Conservation (phyloP, 1,140 invertebrate genomes). For the Bombus haemorrhoidalis region DNA sequence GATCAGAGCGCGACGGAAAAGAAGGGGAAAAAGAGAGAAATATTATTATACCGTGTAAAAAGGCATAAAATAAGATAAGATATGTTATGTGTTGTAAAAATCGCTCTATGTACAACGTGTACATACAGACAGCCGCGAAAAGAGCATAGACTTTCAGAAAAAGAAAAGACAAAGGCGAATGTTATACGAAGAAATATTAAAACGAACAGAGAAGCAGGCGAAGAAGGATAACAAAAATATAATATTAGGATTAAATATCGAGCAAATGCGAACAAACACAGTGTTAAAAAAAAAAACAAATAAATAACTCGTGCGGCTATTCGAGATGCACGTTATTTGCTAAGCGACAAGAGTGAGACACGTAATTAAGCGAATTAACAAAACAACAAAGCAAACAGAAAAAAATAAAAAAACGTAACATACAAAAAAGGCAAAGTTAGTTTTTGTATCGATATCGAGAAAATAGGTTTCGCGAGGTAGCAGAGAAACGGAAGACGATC, state of each 20-base stretch:
- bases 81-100: constrained; percentile 33
- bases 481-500: constrained; percentile 38
- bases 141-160: neutral
- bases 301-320: constrained; percentile 42
- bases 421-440: constrained; percentile 59
- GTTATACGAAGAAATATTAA: neutral
- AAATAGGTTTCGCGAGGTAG: constrained; percentile 48
- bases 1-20: constrained; percentile 5
- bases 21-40: neutral
- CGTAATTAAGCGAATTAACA: constrained; percentile 61
- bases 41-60: neutral
- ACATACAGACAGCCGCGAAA: neutral
- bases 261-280: constrained; percentile 20
- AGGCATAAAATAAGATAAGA: constrained; percentile 8
- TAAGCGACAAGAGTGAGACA: constrained; percentile 65
- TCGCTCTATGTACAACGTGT: constrained; percentile 5
- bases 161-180: too few relatives aligned
- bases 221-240: constrained; percentile 20
- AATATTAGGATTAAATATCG: constrained; percentile 45
- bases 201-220: neutral
- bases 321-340: constrained; percentile 46
- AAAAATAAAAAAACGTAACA: neutral
- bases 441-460: constrained; percentile 73
- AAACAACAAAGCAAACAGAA: constrained; percentile 16
- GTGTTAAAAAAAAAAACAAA: constrained; percentile 24